Conservation (phyloP, 1,140 invertebrate genomes). For the Polypedilum pembai region DNA sequence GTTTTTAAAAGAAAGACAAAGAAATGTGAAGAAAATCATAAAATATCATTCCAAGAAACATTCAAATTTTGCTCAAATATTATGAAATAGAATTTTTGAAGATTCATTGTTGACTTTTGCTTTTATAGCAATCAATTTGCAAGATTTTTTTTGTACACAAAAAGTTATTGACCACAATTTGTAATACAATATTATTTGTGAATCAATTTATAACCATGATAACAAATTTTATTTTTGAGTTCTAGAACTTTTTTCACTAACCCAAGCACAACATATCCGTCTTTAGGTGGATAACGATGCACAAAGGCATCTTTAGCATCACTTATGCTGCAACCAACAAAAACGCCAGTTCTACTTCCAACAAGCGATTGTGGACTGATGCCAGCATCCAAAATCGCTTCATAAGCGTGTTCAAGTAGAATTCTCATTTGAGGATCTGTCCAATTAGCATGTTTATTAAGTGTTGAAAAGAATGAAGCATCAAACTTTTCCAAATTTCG, state of each 20-base stretch:
- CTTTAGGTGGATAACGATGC: constrained; percentile 70
- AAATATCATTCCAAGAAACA: too few relatives aligned
- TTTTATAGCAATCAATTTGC: constrained; percentile 48
- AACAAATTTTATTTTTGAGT: too few relatives aligned
- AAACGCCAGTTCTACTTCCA: constrained; percentile 67
- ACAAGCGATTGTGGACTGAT: constrained; percentile 47
- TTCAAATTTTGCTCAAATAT: too few relatives aligned
- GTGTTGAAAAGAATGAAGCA: constrained; percentile 70
- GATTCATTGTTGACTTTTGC: too few relatives aligned
- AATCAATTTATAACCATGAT: too few relatives aligned
- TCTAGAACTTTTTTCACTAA: too few relatives aligned
- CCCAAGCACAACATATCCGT: constrained; percentile 72
- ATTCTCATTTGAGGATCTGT: constrained; percentile 86
- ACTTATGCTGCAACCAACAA: constrained; percentile 66
- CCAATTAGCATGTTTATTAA: constrained; percentile 71
- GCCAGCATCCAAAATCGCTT: constrained; percentile 61
- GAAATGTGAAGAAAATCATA: background rate
- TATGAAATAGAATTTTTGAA: background rate
- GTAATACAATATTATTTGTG: too few relatives aligned
- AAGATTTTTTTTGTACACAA: constrained; percentile 65
- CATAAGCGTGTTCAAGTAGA: constrained; percentile 74
- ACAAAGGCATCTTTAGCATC: constrained; percentile 59
- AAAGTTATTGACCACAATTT: constrained; percentile 49
- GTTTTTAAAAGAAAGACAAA: background rate
- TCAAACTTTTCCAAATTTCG: constrained; percentile 75